Evolutionary conservation across 2,797 vertebrate species (phyloP), one percentile per base, ranked within the genome.

Genomic region (Knipowitschia caucasica): DNA sequence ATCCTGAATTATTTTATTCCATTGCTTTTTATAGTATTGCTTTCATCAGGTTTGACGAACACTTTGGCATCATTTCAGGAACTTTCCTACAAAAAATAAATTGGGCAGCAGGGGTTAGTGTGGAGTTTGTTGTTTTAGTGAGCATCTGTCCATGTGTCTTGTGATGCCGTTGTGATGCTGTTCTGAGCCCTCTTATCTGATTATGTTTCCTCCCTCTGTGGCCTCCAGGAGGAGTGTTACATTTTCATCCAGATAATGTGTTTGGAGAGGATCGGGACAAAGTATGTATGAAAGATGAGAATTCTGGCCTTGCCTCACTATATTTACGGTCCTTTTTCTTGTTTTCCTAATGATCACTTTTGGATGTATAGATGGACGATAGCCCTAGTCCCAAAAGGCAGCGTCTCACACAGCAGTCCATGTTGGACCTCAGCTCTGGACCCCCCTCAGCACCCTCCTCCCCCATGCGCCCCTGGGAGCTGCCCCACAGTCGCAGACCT

Each of bases 401-500:
- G 30, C 93, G 96, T 63, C 93, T 99, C 71, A 96, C 96, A 15
- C 91, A 92, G 81, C 94, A 95, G 87, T 92, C 96, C 51, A 92
- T 97, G 74, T 91, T 98, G 66, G 96, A 99, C 81, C 91, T 94
- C 53, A 83, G 90, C 59, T 84, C 92, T 15, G 88, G 93, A 69
- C 93, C 94, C 71, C 93, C 95, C 64, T 92, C 95, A 53, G 91
- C 94, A 47, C 92, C 96, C 12, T 96, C 97, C 43, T 94, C 97
- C 38, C 97, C 97, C 85, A 97, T 98, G 91, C 92, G 94, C 73
- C 96, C 97, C 73, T 98, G 96, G 96, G 96, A 98, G 89, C 92
- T 98, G 80, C 92, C 93, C 59, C 94, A 91, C 59, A 95, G 92
- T 82, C 94, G 95, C 73, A 93, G 95, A 84, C 88, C 95, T 78